Base-by-base conservation (phyloP, 2,888 invertebrate species). In the Epicampocera succincta region DNA sequence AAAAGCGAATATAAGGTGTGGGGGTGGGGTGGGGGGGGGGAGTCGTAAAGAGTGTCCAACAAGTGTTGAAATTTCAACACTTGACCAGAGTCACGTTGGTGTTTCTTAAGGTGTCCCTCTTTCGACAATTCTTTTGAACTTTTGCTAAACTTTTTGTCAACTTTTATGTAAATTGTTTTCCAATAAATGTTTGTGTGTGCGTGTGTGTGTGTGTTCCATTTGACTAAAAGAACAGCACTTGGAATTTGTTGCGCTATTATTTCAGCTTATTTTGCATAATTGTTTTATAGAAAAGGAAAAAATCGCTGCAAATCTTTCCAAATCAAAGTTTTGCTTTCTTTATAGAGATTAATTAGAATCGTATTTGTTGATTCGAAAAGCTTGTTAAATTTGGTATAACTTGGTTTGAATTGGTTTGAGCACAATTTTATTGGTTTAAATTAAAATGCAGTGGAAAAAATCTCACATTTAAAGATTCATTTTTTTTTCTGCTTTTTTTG, bases 1-100 rank as follows among this genome's bases (percentile, higher is more conserved):
- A n/a, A n/a, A n/a, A n/a, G n/a, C n/a, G n/a, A n/a, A 12, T 42
- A 29, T 11, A 38, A 60, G 8, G 33, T 8, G 6, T 4, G 9
- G 8, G 33, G 8, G 8, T 13, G 15, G 48, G 38, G 5, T 1
- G 5, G n/a, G n/a, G 12, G n/a, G 13, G n/a, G 38, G 17, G 81
- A 83, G 19, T 13, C 44, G n/a, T 50, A 19, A 19, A 58, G 21
- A 56, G 40, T 71, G 40, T 15, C 48, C 58, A 71, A 71, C 60
- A 82, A 80, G 82, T 83, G 82, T 82, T 72, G 72, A 82, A 84
- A 83, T 84, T 84, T 84, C 61, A 63, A 85, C 80, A 83, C 77
- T 83, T 82, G 66, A 66, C 72, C 54, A 15, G 38, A 71, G 60
- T 71, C 71, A 71, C 44, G 66, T 54, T 60, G 38, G n/a, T 15